Evolutionary conservation across 2,888 invertebrate species (phyloP).

Genomic region (Drosophila neotestacea): DNA sequence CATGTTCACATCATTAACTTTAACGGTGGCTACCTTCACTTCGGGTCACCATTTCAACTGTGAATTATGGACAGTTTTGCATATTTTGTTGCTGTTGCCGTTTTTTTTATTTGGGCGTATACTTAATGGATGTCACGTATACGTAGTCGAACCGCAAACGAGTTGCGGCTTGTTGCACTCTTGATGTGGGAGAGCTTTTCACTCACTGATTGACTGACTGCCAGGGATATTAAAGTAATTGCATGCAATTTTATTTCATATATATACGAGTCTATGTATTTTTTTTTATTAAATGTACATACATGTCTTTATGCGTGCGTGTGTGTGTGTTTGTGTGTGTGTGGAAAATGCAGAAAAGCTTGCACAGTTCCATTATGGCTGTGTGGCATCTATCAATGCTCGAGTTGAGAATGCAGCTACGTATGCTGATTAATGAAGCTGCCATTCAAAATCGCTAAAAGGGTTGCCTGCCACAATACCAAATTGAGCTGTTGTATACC

Average conservation of each 20-base stretch:
- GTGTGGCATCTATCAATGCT: conserved; percentile 24
- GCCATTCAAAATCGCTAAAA: conserved; percentile 68
- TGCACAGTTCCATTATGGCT: conserved; percentile 15
- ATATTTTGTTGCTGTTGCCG: not conserved
- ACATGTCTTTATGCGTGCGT: not conserved
- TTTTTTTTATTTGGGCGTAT: conserved; percentile 12
- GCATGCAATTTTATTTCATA: conserved; percentile 66
- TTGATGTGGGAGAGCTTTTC: conserved; percentile 7
- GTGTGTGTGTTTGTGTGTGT: not conserved
- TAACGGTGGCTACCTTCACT: not conserved
- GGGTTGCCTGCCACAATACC: conserved; percentile 44
- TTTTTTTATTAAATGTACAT: not conserved
- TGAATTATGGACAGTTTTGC: conserved; percentile 27
- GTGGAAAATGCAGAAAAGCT: conserved; percentile 1
- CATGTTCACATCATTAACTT: conserved; percentile 15
- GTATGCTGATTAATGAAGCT: conserved; percentile 77
- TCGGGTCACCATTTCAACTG: conserved; percentile 16
- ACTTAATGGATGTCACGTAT: conserved; percentile 56
- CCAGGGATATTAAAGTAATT: conserved; percentile 69
- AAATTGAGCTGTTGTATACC: conserved; percentile 75
- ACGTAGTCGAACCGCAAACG: conserved; percentile 47
- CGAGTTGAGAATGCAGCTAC: conserved; percentile 35
- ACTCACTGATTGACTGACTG: conserved; percentile 35
- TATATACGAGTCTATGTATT: not conserved
- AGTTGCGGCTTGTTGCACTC: conserved; percentile 49